Base-by-base conservation (phyloP, 2,888 invertebrate genomes). In the Drosophila austrosaltans region DNA sequence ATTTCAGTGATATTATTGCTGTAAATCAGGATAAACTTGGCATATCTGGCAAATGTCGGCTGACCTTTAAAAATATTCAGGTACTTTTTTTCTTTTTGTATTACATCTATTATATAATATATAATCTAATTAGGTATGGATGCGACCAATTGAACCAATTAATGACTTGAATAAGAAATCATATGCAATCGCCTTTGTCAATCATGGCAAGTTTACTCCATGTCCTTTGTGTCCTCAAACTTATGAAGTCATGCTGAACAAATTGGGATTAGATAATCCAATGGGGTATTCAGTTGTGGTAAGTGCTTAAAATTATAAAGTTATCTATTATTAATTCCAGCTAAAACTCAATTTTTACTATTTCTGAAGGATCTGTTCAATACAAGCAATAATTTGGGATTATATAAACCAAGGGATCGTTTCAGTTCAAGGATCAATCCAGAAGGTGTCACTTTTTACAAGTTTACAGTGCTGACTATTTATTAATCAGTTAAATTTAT, bases 11-110 rank as follows among this genome's bases (percentile, higher is more conserved):
- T 8, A 92, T 94, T 0, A 95, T 96, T 72, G 93, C 93, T 3
- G 93, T 96, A 3, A 94, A 95, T 91, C 96, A 96, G 91, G 96
- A 96, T 91, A 89, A 91, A 1, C 85, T 95, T 57, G 96, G 95
- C 2, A 93, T 94, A 63, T 94, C 95, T 87, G 96, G 95, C 2
- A 88, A 87, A 60, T 91, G 94, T 56, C 76, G 93, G 16, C 73
- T 90, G 30, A 89, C 87, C 57, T 93, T 92, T 69, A 90, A 79
- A 30, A 77, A 86, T 28, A 82, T 91, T 36, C 90, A 92, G 82
- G 91, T 91, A 36, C 36, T 8, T 10, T 36, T 36, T 8, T 16
- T 16, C 1, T 10, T 36, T 36, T 8, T 16, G 10, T 30, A 12
- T 20, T 3, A 5, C 1, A 12, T 32, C 10, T 4, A 30, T 12